Evolutionary conservation across 2,888 invertebrate genomes (phyloP), one percentile per base, ranked within the genome.

Genomic region (Diplolepis rosae): DNA sequence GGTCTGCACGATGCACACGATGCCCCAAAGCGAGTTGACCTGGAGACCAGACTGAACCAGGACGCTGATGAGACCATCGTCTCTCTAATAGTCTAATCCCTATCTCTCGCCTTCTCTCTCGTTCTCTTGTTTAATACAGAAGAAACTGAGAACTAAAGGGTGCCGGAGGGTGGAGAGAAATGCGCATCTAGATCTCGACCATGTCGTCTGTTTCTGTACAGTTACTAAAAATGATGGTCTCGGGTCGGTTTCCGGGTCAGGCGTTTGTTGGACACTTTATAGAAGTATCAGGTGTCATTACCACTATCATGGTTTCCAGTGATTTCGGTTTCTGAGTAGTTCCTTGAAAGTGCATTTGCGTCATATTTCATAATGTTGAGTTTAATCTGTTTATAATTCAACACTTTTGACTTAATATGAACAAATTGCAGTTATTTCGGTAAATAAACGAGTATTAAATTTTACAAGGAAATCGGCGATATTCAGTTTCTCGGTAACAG

Each of bases 21-120:
- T 88, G 88, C 88, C 88, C 87, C 83, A 87, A 86, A 88, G 88
- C 87, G 80, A 85, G 80, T 85, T 88, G 87, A 88, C 88, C 87
- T 85, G 85, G 73, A 81, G 83, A 80, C 77, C 71, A 81, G 79
- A 80, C 13, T 52, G n/a, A n/a, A n/a, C n/a, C n/a, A n/a, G n/a
- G n/a, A n/a, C n/a, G n/a, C n/a, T n/a, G n/a, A n/a, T n/a, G n/a
- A n/a, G n/a, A n/a, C 78, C 79, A 82, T 79, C 83, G 84, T 84
- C 83, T 80, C 84, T 84, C 83, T 83, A 83, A 84, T 85, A n/a
- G n/a, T n/a, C 11, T 24, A 18, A 9, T 13, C 85, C 84, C 78
- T 81, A 81, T 80, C 80, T 75, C 66, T 77, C 71, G 69, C 68
- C 73, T 48, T 71, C 69, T 61, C 52, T 68, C 42, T 68, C 51